Evolutionary conservation across 2,797 vertebrate genomes (phyloP), one percentile per base, ranked within the genome.

Genomic region (Pangasius krempfi): DNA sequence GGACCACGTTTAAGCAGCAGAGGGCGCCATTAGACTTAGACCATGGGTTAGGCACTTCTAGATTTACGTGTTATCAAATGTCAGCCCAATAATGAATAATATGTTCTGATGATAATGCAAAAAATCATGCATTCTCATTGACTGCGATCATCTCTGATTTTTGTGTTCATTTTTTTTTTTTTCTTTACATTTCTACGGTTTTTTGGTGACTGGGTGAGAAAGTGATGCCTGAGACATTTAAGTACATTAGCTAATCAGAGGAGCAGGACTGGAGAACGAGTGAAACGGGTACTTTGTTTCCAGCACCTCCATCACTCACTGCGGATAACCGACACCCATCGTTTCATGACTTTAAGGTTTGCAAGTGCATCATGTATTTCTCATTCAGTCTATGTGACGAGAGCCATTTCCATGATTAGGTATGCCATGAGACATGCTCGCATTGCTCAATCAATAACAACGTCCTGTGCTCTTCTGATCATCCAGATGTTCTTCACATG

Each of bases 31-130:
- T 87, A 86, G 80, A 86, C 68, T 92, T 84, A 33, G 70, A 90
- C 70, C 82, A 84, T 37, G 37, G 86, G 52, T 33, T 80, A 92
- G 91, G 90, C 90, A 92, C 91, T 90, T 92, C 27, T 66, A 88
- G 85, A 64, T 50, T 27, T 82, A 6, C 9, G 6, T 2, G n/a
- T 83, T 64, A 50, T 76, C 18, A 37, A 33, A 47, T 6, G 14
- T 47, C 54, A n/a, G 86, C 86, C 30, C 27, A 47, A 66, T 54
- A 6, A 37, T 54, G 44, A 47, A 50, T 50, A 14, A 68, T 52
- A 6, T 52, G 68, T 62, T 84, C n/a, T 64, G 58, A 64, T 20
- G 20, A 30, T 37, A 66, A 83, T 89, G 47, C 79, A 62, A 22
- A 27, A 37, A 68, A 73, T 50, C 81, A 70, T 33, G 81, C 20